Base-by-base conservation (phyloP, 2,888 invertebrate species). In the Andrena bicolor region DNA sequence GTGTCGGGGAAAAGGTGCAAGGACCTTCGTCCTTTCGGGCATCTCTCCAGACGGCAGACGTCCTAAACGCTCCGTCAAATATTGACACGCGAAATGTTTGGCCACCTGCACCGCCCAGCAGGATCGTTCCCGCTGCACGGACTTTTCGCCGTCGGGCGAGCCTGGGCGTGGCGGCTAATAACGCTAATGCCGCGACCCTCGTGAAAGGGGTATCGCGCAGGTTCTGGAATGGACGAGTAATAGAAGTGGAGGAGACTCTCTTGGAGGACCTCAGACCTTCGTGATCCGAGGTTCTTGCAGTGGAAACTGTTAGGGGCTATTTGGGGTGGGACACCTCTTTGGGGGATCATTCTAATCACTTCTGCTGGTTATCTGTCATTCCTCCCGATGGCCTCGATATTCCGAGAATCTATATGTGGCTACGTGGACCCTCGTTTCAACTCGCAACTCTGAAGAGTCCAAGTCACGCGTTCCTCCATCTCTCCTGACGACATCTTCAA, bases 1-100 rank as follows among this genome's bases (percentile, higher is more conserved):
- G 4, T 28, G 28, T 13, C 26, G 30, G 20, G 28, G 16, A 23
- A 23, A 28, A 76, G 82, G 68, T 79, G 83, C 75, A 84, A 83
- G 83, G 73, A 76, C 75, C 80, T 76, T 69, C 79, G 83, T 75
- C 83, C 79, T 81, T 79, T 77, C 72, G 61, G 49, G 10, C 23
- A 10, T 26, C 26, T 66, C 61, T 74, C 84, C 35, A 63, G 77
- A 82, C 68, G 71, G 69, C 86, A 84, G 85, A 88, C 88, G 32
- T 78, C 73, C 88, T 88, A 86, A 88, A 86, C 84, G 75, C 53
- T 84, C 68, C 56, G 77, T 86, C 86, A 88, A 88, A 88, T 88
- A 88, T 88, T 88, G 86, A 85, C 88, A 76, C 70, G 75, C 61
- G 75, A 78, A 78, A 83, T 82, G 86, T 86, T 88, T 83, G 80